Conservation (phyloP, 1,140 invertebrate species). For the Drosophila leontia region DNA sequence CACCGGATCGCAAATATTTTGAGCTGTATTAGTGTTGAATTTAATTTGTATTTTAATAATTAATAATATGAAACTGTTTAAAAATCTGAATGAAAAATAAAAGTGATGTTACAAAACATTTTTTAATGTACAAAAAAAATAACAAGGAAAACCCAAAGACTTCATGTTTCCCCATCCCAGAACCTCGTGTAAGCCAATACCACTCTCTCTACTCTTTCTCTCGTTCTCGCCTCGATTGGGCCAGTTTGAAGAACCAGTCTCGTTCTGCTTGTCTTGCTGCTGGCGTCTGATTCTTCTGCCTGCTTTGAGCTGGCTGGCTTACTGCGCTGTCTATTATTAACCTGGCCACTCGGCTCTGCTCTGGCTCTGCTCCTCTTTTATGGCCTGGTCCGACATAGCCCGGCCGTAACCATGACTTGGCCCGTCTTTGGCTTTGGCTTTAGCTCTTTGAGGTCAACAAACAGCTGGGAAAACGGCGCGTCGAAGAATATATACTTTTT, state of each 20-base stretch:
- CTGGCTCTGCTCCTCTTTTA: conserved; percentile 41
- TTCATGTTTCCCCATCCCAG: background rate
- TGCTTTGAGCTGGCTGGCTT: conserved; percentile 29
- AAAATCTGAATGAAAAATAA: background rate
- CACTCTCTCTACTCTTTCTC: background rate
- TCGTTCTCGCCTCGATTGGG: conserved; percentile 1
- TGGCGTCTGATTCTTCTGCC: conserved; percentile 50
- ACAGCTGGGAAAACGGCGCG: conserved; percentile 73
- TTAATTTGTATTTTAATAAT: background rate
- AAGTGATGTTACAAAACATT: background rate
- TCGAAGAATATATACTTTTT: conserved; percentile 23
- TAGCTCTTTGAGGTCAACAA: conserved; percentile 83
- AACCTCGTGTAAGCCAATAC: conserved; percentile 59
- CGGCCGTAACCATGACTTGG: conserved; percentile 83
- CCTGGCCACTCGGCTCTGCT: conserved; percentile 62
- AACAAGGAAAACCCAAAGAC: background rate
- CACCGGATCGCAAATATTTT: background rate
- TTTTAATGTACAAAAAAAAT: background rate
- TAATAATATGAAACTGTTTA: background rate
- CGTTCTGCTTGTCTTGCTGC: conserved; percentile 45
- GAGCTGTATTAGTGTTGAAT: background rate
- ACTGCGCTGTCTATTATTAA: conserved; percentile 71
- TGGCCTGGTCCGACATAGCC: conserved; percentile 53
- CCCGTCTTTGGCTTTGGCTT: conserved; percentile 31
- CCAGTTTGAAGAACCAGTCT: conserved; percentile 44